Evolutionary conservation across 1,140 invertebrate genomes (phyloP), one percentile per base, ranked within the genome.

Genomic region (Procambarus virginalis): DNA sequence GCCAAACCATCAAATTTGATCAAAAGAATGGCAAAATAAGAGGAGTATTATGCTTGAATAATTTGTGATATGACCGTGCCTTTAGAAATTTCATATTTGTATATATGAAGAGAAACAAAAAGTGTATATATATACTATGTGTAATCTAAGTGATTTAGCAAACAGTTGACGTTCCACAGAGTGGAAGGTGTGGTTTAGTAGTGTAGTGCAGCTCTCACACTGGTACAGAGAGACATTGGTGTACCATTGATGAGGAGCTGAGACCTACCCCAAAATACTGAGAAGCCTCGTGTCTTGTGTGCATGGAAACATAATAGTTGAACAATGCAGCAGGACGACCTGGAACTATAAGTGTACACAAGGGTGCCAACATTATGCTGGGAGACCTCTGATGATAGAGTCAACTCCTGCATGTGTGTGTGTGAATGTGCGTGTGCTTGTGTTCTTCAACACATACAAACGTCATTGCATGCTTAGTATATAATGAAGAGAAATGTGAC

Each of bases 51-150:
- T 73, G n/a, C 68, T 34, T 34, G 22, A 20, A 73, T 73, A 34
- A 73, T 73, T 34, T 73, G 68, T 73, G 68, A 73, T 73, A 73
- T 73, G 22, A 73, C 20, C 5, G 68, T 73, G 68, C 68, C 68
- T 73, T 73, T 73, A 73, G 68, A 73, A 73, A 73, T 64, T 17
- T 64, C 17, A 58, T 58, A 58, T 64, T 64, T 55, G 5, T 17
- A 68, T 68, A 9, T 14, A 20, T 73, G 34, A 5, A 73, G 22
- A 73, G 0, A 20, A 34, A 34, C 1, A 73, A 68, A 14, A 68
- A 68, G 9, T 14, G 22, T 73, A 17, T 64, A 64, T 17, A 64
- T 64, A 64, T 64, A 20, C 17, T 64, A 4, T 0, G 60, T 64
- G 51, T 55, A 55, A 9, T 55, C 12, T 5, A 64, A 64, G 17